Evolutionary conservation across 2,888 invertebrate species (phyloP), one percentile per base, ranked within the genome.

Genomic region (Ctena decussata): DNA sequence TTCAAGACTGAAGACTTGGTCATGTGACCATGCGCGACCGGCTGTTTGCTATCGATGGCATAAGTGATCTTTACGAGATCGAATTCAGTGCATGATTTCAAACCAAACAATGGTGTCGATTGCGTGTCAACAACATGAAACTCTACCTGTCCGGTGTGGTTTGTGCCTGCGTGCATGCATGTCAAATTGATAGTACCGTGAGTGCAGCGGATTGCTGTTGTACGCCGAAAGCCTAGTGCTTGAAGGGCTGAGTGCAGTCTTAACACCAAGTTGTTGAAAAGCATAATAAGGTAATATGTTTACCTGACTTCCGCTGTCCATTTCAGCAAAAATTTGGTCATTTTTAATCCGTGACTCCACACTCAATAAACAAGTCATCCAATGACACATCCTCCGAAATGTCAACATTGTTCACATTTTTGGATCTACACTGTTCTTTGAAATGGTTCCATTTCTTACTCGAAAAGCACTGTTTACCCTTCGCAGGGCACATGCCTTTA

Each of bases 201-300:
- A 46, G 57, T 30, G 57, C 57, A 57, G 57, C 24, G 57, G 57
- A 65, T 65, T 65, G 32, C 65, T 35, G 18, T 65, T 49, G 32
- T 73, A 73, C 2, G 8, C 73, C 21, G 46, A 73, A 24, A 73
- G 32, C 32, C 32, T 44, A 44, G 32, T 41, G 44, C n/a, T 24
- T 15, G 73, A 73, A 30, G 44, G 44, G 5, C 32, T 46, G 73
- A 73, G 49, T 73, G 73, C 73, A 39, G 73, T 73, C 15, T 32
- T 73, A 24, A 76, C 57, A 76, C 60, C 65, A 76, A 70, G 44
- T 32, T 35, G 35, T 70, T 77, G 70, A 53, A 49, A 49, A 27
- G 41, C 69, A 46, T 30, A 69, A 37, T 27, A 53, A 53, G 46
- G 77, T 49, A 72, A 30, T 11, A 72, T 44, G 72, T 72, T 72